Evolutionary conservation across 2,797 vertebrate genomes (phyloP), one percentile per base, ranked within the genome.

Genomic region (Poeciliopsis turneri): DNA sequence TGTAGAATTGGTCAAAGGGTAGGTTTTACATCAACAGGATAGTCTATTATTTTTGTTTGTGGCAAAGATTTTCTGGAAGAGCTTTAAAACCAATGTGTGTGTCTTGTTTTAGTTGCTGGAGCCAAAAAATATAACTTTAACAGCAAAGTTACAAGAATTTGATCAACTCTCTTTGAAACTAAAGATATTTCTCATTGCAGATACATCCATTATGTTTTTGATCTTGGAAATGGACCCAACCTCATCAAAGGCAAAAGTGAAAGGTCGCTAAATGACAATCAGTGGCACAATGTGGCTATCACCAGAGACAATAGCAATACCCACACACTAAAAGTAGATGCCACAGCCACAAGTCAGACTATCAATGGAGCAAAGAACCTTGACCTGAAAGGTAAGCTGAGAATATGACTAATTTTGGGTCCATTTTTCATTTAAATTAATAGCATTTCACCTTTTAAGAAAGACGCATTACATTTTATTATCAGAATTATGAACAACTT

Each of bases 281-380:
- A 99, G 81, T 99, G 98, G 98, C 98, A 99, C 91, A 98, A 99
- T 0, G 98, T 99, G 0, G 97, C 98, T 57, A 99, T 99, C 88
- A 98, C 98, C 18, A 93, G 98, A 74, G 98, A 99, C 91, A 99
- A 98, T 94, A 99, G 97, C 89, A 99, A 99, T 86, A 97, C 97
- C 5, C 98, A 99, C 88, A 99, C 97, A 0, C 94, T 99, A 39
- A 99, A 99, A 87, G 98, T 99, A 57, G 98, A 99, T 9, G 96
- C 97, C 3, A 97, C 95, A 79, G 91, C 97, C 61, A 97, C 98
- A 45, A 98, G 97, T 86, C 98, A 99, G 88, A 97, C 97, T 82
- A 98, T 99, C 94, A 99, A 99, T 1, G 98, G 98, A 76, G 98
- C 98, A 92, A 99, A 98, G 93, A 99, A 99, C 89, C 97, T 99